Evolutionary conservation across 2,797 vertebrate genomes (phyloP).

Genomic region (Helarctos malayanus): DNA sequence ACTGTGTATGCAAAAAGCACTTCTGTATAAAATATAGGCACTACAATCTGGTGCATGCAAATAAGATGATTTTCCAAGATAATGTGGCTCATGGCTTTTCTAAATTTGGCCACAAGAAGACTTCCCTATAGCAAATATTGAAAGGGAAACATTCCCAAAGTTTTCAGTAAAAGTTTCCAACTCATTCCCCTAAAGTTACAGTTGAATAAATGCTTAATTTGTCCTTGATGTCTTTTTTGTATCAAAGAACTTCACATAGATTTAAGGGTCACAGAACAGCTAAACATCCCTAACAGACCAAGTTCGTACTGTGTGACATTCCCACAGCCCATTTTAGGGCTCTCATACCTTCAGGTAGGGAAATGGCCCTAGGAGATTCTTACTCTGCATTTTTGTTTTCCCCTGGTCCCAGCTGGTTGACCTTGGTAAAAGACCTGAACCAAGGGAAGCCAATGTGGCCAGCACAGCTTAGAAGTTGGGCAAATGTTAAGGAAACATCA

Average conservation of each 20-base stretch:
- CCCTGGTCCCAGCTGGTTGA: neutral
- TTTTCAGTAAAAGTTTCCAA: conserved; percentile 40
- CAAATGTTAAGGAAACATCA: neutral
- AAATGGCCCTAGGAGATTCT: neutral
- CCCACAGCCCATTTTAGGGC: neutral
- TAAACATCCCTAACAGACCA: neutral
- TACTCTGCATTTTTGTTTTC: neutral
- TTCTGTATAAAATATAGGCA: conserved; percentile 16
- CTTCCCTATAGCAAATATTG: conserved; percentile 14
- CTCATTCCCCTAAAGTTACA: neutral
- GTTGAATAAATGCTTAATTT: conserved; percentile 38
- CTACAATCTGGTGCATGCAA: conserved; percentile 9
- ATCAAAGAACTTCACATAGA: neutral
- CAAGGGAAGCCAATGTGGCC: neutral
- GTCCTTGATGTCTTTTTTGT: conserved; percentile 6
- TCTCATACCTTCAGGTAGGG: neutral
- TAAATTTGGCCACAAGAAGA: conserved; percentile 14
- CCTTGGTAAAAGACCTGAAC: neutral
- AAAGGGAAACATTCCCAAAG: neutral
- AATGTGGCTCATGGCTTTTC: neutral
- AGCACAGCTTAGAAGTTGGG: neutral
- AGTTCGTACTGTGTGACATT: neutral
- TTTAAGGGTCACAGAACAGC: neutral
- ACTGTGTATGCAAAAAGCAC: neutral
- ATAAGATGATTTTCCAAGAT: neutral